Percentiles rank a stretch among this genome's conserved stretches.
Evolutionary conservation across 2,888 invertebrate genomes (phyloP).

Genomic region (Uropetala carovei): DNA sequence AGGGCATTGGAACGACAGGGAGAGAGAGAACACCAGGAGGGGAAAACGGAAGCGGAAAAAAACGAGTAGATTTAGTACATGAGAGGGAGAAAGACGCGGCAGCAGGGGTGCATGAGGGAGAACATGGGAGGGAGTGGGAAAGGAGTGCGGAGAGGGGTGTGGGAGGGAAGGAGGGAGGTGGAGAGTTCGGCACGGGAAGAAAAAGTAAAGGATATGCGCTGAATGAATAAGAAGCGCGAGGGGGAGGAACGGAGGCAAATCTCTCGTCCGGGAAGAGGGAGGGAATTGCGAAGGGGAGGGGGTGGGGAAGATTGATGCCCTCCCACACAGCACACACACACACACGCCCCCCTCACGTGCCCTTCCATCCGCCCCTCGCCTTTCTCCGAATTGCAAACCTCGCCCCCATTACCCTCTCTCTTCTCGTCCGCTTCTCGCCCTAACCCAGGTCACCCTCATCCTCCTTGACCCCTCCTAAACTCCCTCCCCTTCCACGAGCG

Average conservation of each 20-base stretch:
- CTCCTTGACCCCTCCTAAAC: no score
- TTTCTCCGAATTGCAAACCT: no score
- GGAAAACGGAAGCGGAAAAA: background rate
- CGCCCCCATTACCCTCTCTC: no score
- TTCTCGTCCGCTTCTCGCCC: no score
- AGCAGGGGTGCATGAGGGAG: background rate
- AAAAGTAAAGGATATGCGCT: background rate
- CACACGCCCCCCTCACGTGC: no score
- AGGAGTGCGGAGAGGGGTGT: background rate
- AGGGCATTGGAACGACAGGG: background rate
- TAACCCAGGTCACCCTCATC: no score
- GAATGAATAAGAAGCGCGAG: background rate
- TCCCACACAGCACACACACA: background rate
- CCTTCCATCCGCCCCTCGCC: no score
- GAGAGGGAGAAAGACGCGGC: slow-evolving; percentile 9
- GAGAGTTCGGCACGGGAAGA: background rate
- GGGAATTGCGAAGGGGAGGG: background rate
- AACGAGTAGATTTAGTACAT: background rate
- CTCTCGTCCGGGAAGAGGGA: background rate
- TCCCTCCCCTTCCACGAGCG: no score
- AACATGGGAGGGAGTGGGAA: background rate
- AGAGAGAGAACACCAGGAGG: background rate
- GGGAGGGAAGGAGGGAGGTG: background rate
- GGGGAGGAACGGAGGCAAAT: no score
- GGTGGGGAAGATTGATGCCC: background rate